These are phyloP conservation scores for Hyalella azteca DNA, from an alignment of 2,888 invertebrate species.

Conservation along the genomic window DNA sequence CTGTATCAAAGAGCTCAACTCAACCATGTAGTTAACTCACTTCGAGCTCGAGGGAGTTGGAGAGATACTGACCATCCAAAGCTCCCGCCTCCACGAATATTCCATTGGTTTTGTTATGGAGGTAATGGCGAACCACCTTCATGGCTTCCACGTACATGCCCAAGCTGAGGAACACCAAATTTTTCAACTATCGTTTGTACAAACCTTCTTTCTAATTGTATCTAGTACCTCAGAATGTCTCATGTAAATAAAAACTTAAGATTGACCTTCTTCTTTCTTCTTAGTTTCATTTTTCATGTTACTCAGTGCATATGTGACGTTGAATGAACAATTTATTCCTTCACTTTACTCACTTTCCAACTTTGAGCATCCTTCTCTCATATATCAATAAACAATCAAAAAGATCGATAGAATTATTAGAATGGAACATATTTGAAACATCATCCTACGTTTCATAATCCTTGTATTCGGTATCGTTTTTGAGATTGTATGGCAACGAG, in stretches of 20 bases:
- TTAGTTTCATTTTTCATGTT: not conserved
- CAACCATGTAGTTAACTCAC: not conserved
- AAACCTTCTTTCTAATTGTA: too few relatives aligned
- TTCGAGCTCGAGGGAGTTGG: not conserved
- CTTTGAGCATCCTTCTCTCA: not conserved
- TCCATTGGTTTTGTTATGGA: not conserved
- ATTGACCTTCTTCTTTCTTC: not conserved
- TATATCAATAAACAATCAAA: too few relatives aligned
- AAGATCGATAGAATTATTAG: too few relatives aligned
- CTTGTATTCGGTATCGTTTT: not conserved
- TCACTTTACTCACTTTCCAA: not conserved
- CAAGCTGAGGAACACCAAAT: not conserved
- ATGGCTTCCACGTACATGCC: not conserved
- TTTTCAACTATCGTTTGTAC: too few relatives aligned
- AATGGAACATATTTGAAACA: too few relatives aligned
- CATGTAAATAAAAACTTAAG: not conserved
- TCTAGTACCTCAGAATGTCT: not conserved
- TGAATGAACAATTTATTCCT: too few relatives aligned
- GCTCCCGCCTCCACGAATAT: constrained; percentile 10
- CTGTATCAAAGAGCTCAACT: not conserved
- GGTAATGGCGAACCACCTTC: not conserved
- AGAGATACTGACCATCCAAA: not conserved
- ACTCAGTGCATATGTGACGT: too few relatives aligned
- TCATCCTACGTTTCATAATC: not conserved
- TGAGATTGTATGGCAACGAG: not conserved